Evolutionary conservation across 2,797 vertebrate genomes (phyloP).

Genomic region (Pelobates cultripes): DNA sequence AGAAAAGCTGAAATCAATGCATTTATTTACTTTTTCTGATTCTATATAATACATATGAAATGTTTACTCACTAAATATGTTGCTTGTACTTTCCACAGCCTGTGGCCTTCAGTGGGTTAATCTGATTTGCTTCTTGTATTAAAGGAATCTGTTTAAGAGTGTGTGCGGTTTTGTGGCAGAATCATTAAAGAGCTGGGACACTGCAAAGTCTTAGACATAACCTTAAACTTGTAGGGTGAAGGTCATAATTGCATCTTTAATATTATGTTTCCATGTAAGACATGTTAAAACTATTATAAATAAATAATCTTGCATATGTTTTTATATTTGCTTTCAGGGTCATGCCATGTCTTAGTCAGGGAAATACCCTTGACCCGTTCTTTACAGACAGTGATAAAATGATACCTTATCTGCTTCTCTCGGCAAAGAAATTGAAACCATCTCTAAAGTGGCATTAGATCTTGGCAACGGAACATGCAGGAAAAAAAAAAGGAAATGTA

Average conservation of each 20-base stretch:
- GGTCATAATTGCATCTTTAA: constrained; percentile 38
- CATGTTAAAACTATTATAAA: constrained; percentile 50
- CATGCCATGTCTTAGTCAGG: constrained; percentile 4
- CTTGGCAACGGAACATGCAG: constrained; percentile 26
- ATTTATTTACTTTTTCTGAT: too few species aligned
- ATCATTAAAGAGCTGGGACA: not conserved
- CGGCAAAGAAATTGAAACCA: constrained; percentile 52
- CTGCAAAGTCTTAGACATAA: constrained; percentile 15
- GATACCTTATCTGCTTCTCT: constrained; percentile 32
- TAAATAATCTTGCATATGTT: constrained; percentile 3
- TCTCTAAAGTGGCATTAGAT: constrained; percentile 45
- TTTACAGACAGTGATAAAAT: constrained; percentile 52
- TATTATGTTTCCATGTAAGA: constrained; percentile 50
- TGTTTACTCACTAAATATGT: too few species aligned
- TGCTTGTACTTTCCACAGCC: too few species aligned
- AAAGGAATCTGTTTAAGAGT: constrained; percentile 10
- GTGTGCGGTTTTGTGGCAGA: not conserved
- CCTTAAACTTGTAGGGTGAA: constrained; percentile 33
- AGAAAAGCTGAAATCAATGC: too few species aligned
- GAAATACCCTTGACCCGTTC: constrained; percentile 55
- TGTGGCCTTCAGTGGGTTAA: not conserved
- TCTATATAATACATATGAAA: too few species aligned
- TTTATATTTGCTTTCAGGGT: constrained; percentile 47
- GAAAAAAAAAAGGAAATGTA: not conserved
- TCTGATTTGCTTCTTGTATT: not conserved